Conservation (phyloP, 1,140 invertebrate genomes). For the Drosophila parabipectinata region DNA sequence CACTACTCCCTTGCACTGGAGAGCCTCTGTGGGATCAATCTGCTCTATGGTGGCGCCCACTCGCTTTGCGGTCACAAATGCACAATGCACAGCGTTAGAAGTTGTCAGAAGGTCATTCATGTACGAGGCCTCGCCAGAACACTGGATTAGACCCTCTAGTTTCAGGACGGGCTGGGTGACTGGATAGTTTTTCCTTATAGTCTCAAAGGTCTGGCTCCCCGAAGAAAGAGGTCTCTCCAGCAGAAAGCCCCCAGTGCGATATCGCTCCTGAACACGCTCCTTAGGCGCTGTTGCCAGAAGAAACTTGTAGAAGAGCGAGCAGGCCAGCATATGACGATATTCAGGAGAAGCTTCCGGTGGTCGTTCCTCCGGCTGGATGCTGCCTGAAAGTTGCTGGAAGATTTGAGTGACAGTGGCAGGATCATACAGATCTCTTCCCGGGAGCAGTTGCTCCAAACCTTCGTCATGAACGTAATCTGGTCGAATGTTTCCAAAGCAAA, state of each 20-base stretch:
- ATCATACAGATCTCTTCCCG: slow-evolving; percentile 85
- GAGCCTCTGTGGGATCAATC: slow-evolving; percentile 86
- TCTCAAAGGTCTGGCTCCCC: slow-evolving; percentile 90
- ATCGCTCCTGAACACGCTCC: slow-evolving; percentile 53
- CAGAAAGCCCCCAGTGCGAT: slow-evolving; percentile 86
- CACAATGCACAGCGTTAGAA: slow-evolving; percentile 87
- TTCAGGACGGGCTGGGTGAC: slow-evolving; percentile 91
- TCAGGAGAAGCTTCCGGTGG: slow-evolving; percentile 87
- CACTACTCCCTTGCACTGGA: slow-evolving; percentile 88
- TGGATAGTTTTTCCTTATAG: slow-evolving; percentile 89
- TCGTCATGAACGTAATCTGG: slow-evolving; percentile 88
- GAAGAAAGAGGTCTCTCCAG: slow-evolving; percentile 87
- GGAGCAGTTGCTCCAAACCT: slow-evolving; percentile 87
- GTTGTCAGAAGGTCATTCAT: slow-evolving; percentile 86
- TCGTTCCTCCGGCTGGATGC: slow-evolving; percentile 68
- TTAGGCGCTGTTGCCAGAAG: slow-evolving; percentile 84
- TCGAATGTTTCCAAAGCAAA: slow-evolving; percentile 89
- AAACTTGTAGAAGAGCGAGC: slow-evolving; percentile 90
- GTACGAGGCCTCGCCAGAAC: slow-evolving; percentile 89
- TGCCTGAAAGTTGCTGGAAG: slow-evolving; percentile 48
- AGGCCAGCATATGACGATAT: slow-evolving; percentile 87
- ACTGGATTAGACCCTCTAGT: slow-evolving; percentile 89
- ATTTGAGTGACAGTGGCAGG: slow-evolving; percentile 43
- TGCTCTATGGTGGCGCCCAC: slow-evolving; percentile 85
- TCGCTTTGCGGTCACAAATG: slow-evolving; percentile 86